Conservation (phyloP, 2,888 invertebrate species). For the Drosophila prostipennis region DNA sequence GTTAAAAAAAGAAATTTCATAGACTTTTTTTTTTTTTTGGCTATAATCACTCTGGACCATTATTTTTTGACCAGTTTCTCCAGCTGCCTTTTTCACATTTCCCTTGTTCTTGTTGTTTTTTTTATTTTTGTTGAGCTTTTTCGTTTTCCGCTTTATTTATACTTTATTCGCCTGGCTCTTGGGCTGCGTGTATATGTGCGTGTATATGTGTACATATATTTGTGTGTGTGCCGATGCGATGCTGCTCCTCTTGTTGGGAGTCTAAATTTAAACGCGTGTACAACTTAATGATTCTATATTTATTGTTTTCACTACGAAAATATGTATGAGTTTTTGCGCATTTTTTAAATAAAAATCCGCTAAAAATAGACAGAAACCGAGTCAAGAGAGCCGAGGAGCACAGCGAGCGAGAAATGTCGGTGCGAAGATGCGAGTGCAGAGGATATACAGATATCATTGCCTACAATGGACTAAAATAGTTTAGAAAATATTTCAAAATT, state of each 20-base stretch:
- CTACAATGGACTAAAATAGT: neutral
- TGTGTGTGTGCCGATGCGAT: constrained; percentile 19
- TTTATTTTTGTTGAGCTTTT: constrained; percentile 35
- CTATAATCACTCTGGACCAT: too few species aligned
- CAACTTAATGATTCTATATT: constrained; percentile 82
- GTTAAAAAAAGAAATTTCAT: too few species aligned
- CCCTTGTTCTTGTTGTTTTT: constrained; percentile 1
- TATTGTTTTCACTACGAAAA: constrained; percentile 81
- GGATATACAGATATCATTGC: constrained; percentile 1
- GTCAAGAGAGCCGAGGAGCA: constrained; percentile 29
- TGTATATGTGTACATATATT: neutral
- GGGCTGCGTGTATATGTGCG: neutral
- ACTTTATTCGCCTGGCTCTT: constrained; percentile 39
- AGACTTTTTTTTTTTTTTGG: too few species aligned
- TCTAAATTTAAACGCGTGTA: constrained; percentile 80
- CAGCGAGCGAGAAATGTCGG: constrained; percentile 25
- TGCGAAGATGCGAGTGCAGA: constrained; percentile 5
- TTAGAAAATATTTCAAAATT: neutral
- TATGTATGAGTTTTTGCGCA: constrained; percentile 82
- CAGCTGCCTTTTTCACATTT: constrained; percentile 7
- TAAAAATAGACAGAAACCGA: constrained; percentile 59
- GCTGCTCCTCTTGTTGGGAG: constrained; percentile 47
- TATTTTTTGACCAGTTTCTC: constrained; percentile 19
- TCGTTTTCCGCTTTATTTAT: constrained; percentile 44
- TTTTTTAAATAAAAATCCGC: constrained; percentile 73